phyloP scores from a whole-genome alignment of 2,888 invertebrate genomes.

The Mythimna pallens region DNA sequence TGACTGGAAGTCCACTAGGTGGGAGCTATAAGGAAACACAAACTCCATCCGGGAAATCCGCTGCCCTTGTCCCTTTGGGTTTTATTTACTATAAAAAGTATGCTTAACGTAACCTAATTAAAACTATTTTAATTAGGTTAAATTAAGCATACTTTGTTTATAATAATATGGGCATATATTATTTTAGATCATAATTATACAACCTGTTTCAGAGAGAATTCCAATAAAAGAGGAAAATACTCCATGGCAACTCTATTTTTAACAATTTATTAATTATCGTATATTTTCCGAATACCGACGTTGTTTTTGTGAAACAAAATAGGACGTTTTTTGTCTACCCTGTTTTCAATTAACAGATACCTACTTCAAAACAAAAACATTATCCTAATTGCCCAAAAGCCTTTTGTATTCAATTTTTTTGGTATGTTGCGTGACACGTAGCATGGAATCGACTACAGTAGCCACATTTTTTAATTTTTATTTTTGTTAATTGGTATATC shows the following conservation, averaged over 20 bases:
- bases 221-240: not conserved
- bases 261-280: not conserved
- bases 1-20: too few species aligned
- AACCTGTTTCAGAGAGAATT: not conserved
- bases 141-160: too few species aligned
- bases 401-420: conserved; percentile 19
- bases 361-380: conserved; percentile 19
- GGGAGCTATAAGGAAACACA: too few species aligned
- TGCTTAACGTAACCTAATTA: too few species aligned
- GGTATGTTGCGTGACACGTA: not conserved
- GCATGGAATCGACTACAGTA: not conserved
- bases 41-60: too few species aligned
- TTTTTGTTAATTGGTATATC: too few species aligned
- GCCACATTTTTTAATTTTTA: not conserved
- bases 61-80: too few species aligned
- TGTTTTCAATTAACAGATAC: conserved; percentile 31
- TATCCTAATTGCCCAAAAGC: conserved; percentile 21
- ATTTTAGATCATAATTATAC: too few species aligned
- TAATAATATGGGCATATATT: too few species aligned
- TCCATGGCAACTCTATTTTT: not conserved
- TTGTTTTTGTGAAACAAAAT: conserved; percentile 14
- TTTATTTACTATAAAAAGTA: too few species aligned
- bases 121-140: too few species aligned
- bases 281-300: not conserved
- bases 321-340: not conserved